Base-by-base conservation (phyloP, 2,113 vertebrate species). In the Syngnathus scovelli region DNA sequence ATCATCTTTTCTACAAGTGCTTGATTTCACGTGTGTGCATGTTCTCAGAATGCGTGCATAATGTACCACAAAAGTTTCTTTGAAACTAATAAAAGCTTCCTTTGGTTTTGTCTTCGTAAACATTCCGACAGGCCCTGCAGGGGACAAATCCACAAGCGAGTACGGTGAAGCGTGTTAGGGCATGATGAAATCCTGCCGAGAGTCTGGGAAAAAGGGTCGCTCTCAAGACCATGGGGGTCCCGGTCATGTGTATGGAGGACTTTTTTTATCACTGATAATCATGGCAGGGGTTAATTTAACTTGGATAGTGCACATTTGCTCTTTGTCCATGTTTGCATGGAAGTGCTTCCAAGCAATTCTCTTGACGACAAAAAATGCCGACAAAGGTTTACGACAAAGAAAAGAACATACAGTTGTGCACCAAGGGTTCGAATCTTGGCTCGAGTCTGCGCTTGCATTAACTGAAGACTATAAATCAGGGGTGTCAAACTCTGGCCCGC, bases 91-190 rank as follows among this genome's bases (percentile, higher is more conserved):
- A 13, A 61, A 77, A 33, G 39, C 36, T 74, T 64, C 55, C 54
- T 63, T 51, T 61, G 33, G 64, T 64, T 84, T 62, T 51, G 60
- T 58, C 38, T 63, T 74, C 52, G 63, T 43, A 54, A 77, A 67
- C 7, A 16, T 13, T 61, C 23, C 44, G 33, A 33, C 68, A 70
- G 64, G 27, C 75, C 82, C 74, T 72, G 74, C 68, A 82, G 80
- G 72, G 55, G 49, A 74, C 59, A 70, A 33, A 70, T 75, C 74
- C 27, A 37, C 78, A 78, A 71, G 70, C 81, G 72, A 80, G 66
- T 15, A n/a, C 54, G n/a, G 36, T 23, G 46, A 33, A 69, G 76
- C 82, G 0, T 83, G 81, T 84, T 70, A 52, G 61, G 71, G 75
- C 87, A 74, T 13, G 87, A 39, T 41, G 23, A 59, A 41, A 13